Evolutionary conservation across 2,113 vertebrate species (phyloP), one percentile per base, ranked within the genome.

Genomic region (Heterotis niloticus): DNA sequence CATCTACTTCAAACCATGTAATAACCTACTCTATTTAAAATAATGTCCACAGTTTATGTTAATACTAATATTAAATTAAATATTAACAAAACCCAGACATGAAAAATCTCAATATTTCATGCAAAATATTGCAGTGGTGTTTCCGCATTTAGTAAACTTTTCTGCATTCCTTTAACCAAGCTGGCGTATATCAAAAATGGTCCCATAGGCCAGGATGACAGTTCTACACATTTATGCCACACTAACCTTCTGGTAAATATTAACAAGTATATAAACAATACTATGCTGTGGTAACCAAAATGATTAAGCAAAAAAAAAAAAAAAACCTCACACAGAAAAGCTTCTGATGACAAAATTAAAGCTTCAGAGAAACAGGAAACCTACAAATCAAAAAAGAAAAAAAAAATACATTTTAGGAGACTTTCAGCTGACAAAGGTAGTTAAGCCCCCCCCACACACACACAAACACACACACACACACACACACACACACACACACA

Each of bases 231-330:
- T 18, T 60, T 34, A 23, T 23, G 28, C 24, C 26, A 20, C 28
- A 44, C 10, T 20, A 23, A 59, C 57, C 57, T 59, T 74, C 59
- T 64, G 26, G 16, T 26, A 64, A 75, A 62, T n/a, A 64, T 75
- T 75, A 52, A 66, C 62, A 62, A 52, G 28, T 13, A 67, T 34
- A 24, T 24, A 65, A 65, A 56, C n/a, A 77, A 66, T 23, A 68
- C 20, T 24, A 14, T 18, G 10, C n/a, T 18, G 23, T 18, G 66
- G 24, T 3, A 0, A 3, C 66, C 13, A 26, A 18, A 68, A 24
- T 28, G 14, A 20, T 14, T 17, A 62, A 10, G 14, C 34, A 44
- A 44, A 44, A 17, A 20, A 62, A 62, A 62, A 68, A 23, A 68
- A 68, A 68, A 68, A 68, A 23, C 65, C n/a, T n/a, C n/a, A n/a